Evolutionary conservation across 1,140 invertebrate genomes (phyloP).

Genomic region (Papilio machaon): DNA sequence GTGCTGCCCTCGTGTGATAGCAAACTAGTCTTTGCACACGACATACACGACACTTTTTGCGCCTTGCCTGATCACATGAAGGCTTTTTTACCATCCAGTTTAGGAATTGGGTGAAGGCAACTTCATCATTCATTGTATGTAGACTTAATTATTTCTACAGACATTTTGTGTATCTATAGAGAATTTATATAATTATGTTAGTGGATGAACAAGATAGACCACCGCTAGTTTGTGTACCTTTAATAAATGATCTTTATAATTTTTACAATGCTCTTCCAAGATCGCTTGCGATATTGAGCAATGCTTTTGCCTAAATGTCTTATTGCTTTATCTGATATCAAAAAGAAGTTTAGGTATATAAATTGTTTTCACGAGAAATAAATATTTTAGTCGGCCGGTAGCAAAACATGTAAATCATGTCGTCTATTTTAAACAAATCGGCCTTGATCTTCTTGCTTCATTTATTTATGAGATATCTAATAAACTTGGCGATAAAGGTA

Average conservation of each 20-base stretch:
- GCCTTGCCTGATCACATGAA: constrained; percentile 15
- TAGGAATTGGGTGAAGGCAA: constrained; percentile 28
- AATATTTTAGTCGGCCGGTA: not conserved
- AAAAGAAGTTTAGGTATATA: not conserved
- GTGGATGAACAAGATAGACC: too few species aligned
- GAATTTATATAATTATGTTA: too few species aligned
- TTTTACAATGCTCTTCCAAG: not conserved
- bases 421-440: not conserved
- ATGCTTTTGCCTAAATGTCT: not conserved
- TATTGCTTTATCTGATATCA: not conserved
- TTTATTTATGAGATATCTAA: not conserved
- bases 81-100: constrained; percentile 22
- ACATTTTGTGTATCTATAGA: too few species aligned
- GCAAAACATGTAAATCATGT: not conserved
- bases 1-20: not conserved
- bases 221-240: too few species aligned
- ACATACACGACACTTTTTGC: not conserved
- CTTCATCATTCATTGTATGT: not conserved
- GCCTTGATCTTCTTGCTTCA: constrained; percentile 1
- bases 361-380: not conserved
- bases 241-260: too few species aligned
- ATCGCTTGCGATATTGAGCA: not conserved
- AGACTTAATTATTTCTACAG: not conserved
- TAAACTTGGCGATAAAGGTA: not conserved
- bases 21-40: constrained; percentile 1